Conservation (phyloP, 2,888 invertebrate species). For the Pseudanteris insignis region DNA sequence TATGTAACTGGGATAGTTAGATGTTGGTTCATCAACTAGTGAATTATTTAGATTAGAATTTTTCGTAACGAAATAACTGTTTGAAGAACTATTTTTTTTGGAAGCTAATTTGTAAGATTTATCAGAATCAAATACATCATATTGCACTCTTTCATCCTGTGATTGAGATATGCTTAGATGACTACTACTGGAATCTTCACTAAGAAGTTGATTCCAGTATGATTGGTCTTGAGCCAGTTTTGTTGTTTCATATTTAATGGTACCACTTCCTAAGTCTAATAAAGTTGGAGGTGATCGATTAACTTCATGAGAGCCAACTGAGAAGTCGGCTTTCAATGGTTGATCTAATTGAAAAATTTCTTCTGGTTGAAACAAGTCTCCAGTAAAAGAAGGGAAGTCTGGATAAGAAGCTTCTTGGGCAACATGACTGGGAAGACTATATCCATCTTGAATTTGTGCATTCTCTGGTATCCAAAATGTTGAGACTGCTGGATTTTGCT, state of each 20-base stretch:
- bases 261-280: constrained; percentile 78
- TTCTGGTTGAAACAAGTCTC: constrained; percentile 79
- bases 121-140: constrained; percentile 54
- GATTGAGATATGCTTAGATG: constrained; percentile 66
- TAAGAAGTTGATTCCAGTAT: constrained; percentile 63
- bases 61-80: constrained; percentile 48
- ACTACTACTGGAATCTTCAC: constrained; percentile 64
- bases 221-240: constrained; percentile 61
- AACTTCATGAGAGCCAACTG: constrained; percentile 62
- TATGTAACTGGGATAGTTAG: constrained; percentile 47
- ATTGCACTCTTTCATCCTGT: constrained; percentile 67
- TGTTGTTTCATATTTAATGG: constrained; percentile 70
- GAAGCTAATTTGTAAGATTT: constrained; percentile 48
- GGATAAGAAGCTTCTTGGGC: constrained; percentile 62
- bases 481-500: constrained; percentile 50
- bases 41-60: constrained; percentile 48
- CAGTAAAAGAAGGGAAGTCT: constrained; percentile 71
- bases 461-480: constrained; percentile 65
- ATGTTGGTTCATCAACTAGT: constrained; percentile 15
- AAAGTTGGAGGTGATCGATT: constrained; percentile 76
- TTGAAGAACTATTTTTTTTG: constrained; percentile 37
- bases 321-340: constrained; percentile 74
- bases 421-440: constrained; percentile 63
- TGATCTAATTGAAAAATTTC: constrained; percentile 82
- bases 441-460: constrained; percentile 58